Base-by-base conservation (phyloP, 2,113 vertebrate genomes). In the Psittacula cyanocephala region DNA sequence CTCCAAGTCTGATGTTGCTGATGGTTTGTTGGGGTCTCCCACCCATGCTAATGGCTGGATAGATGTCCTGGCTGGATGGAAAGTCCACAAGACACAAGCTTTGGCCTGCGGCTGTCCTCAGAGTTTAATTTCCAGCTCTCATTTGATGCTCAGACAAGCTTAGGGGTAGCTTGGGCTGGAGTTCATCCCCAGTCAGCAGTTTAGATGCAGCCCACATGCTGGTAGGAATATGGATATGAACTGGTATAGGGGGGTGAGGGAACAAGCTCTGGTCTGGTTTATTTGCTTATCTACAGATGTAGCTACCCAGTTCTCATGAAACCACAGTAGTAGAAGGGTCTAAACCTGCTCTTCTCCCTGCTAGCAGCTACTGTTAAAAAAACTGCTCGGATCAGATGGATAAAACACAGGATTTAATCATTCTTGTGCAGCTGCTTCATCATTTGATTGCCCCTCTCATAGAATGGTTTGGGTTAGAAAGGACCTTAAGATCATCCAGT, bases 141-240 rank as follows among this genome's bases (percentile, higher is more conserved):
- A 60, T 13, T 3, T 50, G 8, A 31, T 29, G 6, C 14, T 39
- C 47, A 47, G 46, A 15, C 6, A 17, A 20, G 14, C 7, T 81
- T 44, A 79, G 69, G 29, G 17, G 16, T 47, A 10, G 10, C 28
- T 75, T 74, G 64, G 64, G 11, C 52, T 52, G 33, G 76, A 80
- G 11, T 8, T 79, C 33, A 25, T 50, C 22, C 55, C 9, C 23
- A 12, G 7, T 1, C 16, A 57, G 27, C 9, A 67, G 43, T 22
- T 75, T 22, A 59, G 27, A 11, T 63, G 33, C 11, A 63, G 12
- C 9, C 13, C 33, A 9, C 0, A 0, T 57, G 29, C 24, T 59
- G 77, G 29, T 13, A 37, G n/a, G 11, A 57, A 5, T 31, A 27
- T 20, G 29, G n/a, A 5, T 49, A 31, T 6, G 43, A 49, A 20